Evolutionary conservation across 1,140 invertebrate species (phyloP), one percentile per base, ranked within the genome.

Genomic region (Ridgeia piscesae): DNA sequence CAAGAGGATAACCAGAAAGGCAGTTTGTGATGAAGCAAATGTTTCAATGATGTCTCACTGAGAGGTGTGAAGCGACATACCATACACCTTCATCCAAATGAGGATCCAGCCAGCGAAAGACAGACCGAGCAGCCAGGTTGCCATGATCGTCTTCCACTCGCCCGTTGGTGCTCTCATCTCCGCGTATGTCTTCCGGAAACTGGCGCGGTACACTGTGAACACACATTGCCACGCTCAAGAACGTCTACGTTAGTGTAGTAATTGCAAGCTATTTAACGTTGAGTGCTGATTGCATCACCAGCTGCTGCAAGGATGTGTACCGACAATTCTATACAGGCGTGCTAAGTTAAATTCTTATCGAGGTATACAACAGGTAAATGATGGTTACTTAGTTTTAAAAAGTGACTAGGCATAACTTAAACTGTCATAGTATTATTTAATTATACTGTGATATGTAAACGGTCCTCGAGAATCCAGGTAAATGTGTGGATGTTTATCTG

Each of bases 101-200:
- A 96, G 97, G 0, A 97, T 94, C 94, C 94, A 94, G 0, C 93
- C 93, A 27, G 97, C 97, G 0, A 97, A 21, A 0, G 97, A 96
- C 0, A 96, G 92, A 31, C 97, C 95, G 0, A 97, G 93, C 0
- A 98, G 94, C 4, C 95, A 92, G 93, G 97, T 95, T 90, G 98
- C 98, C 35, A 98, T 0, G 0, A 97, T 95, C 27, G 96, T 96
- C 96, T 99, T 99, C 98, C 98, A 99, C 95, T 98, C 97, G 11
- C 98, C 98, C 89, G 97, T 97, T 35, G 98, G 97, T 8, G 98
- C 98, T 92, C 97, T 96, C 94, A 99, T 97, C 96, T 99, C 99
- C 50, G 97, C 97, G 95, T 98, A 98, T 14, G 99, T 99, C 95
- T 98, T 98, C 95, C 98, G 98, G 96, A 98, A 99, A 93, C 98